Evolutionary conservation across 1,140 invertebrate genomes (phyloP).

Genomic region (Sminthurides bifidus): DNA sequence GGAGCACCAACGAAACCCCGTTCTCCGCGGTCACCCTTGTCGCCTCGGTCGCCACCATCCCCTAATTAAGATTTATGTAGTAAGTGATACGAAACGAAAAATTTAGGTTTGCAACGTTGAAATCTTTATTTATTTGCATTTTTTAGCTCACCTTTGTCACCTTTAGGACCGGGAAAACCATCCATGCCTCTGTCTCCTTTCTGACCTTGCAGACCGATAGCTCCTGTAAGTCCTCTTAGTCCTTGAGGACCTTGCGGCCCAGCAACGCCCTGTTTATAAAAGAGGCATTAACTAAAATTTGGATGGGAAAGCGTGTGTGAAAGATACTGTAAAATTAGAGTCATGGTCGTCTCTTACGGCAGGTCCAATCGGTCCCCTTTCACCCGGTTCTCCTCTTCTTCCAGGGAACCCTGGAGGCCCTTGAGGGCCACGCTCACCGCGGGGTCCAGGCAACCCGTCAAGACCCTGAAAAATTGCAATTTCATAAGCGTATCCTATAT

Average conservation of each 20-base stretch:
- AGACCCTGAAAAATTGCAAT: conserved; percentile 22
- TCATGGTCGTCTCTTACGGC: conserved; percentile 16
- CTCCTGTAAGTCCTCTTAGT: conserved; percentile 34
- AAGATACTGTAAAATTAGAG: neutral
- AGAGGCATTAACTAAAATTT: too few species aligned
- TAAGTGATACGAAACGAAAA: too few species aligned
- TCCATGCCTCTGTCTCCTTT: conserved; percentile 36
- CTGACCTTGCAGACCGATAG: conserved; percentile 36
- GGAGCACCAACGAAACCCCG: conserved; percentile 39
- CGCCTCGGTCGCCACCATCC: conserved; percentile 30
- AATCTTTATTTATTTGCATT: too few species aligned
- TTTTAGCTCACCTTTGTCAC: conserved; percentile 33
- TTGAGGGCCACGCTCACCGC: conserved; percentile 34
- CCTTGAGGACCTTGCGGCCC: conserved; percentile 34
- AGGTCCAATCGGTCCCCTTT: conserved; percentile 33
- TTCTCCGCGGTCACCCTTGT: conserved; percentile 36
- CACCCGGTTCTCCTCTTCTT: conserved; percentile 34
- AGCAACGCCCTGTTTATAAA: conserved; percentile 32
- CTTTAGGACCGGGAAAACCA: conserved; percentile 37
- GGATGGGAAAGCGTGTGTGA: neutral
- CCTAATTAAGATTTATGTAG: too few species aligned
- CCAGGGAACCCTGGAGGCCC: conserved; percentile 36
- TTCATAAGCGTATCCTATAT: neutral
- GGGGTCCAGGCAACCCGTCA: conserved; percentile 33
- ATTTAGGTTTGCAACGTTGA: too few species aligned